Base-by-base conservation (phyloP, 2,888 invertebrate species). In the Tiliacea citrago region DNA sequence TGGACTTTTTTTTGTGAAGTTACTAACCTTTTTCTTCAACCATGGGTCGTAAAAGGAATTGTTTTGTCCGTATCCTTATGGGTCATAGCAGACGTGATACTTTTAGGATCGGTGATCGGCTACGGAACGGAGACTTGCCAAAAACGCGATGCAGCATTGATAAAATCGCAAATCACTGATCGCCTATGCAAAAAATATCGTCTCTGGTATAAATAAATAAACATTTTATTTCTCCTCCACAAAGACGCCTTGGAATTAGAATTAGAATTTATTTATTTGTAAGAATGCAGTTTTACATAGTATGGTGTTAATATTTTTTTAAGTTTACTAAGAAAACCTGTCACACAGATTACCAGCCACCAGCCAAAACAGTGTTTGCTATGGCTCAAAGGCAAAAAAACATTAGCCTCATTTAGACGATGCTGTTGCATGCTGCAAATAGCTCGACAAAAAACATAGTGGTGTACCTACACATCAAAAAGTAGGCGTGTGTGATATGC, bases 1-100 rank as follows among this genome's bases (percentile, higher is more conserved):
- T 66, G 68, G 45, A 60, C 68, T 73, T 80, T 74, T 78, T 70
- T 67, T 65, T 51, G 68, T 58, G 21, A 68, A 68, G 63, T 67
- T 60, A 55, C 57, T 61, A 68, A 77, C 49, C 70, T 62, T 69
- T 74, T 82, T 66, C 63, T 81, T 77, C 63, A 58, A 68, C 58
- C 65, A 24, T 49, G 6, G 47, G 45, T 81, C 74, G 76, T 77
- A 73, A 81, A 76, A 57, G n/a, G 35, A 74, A 24, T 60, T 39
- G 60, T 74, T 42, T 60, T 75, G 10, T 73, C 29, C 51, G 73
- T 24, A 35, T 61, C 35, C 75, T 42, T 75, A 45, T 24, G 71
- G 39, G 55, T 13, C 13, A 16, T 35, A n/a, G 45, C 13, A 21
- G 21, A n/a, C n/a, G 47, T 12, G 47, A 57, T 57, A 4, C 10